Evolutionary conservation across 2,113 vertebrate genomes (phyloP).

Genomic region (Cyprinus carpio): DNA sequence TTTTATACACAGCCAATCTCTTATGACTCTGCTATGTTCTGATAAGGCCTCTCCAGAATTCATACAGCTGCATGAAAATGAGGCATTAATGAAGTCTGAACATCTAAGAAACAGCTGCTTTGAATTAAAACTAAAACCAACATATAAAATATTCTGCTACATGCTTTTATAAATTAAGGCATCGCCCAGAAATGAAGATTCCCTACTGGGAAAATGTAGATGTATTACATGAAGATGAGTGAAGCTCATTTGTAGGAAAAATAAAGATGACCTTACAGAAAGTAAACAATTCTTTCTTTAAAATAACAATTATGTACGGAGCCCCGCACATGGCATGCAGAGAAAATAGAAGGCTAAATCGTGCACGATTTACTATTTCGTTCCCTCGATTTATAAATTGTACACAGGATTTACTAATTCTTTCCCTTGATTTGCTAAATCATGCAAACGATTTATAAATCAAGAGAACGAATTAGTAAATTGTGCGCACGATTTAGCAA

Average conservation of each 20-base stretch:
- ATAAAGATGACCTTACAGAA: background rate
- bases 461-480: too few relatives aligned
- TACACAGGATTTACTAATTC: too few relatives aligned
- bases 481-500: too few relatives aligned
- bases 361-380: too few relatives aligned
- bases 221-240: background rate
- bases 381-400: too few relatives aligned
- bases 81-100: background rate
- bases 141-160: constrained; percentile 15
- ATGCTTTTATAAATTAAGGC: constrained; percentile 15
- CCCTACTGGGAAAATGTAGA: background rate
- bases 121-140: constrained; percentile 3
- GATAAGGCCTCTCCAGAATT: background rate
- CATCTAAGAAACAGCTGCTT: constrained; percentile 18
- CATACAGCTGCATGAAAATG: background rate
- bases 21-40: background rate
- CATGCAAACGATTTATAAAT: too few relatives aligned
- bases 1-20: background rate
- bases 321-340: too few relatives aligned
- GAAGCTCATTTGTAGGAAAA: background rate
- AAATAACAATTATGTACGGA: background rate
- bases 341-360: too few relatives aligned
- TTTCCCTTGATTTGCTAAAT: too few relatives aligned
- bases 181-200: background rate
- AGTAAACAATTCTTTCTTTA: background rate